Evolutionary conservation across 2,113 vertebrate species (phyloP).

Genomic region (Ahaetulla prasina): DNA sequence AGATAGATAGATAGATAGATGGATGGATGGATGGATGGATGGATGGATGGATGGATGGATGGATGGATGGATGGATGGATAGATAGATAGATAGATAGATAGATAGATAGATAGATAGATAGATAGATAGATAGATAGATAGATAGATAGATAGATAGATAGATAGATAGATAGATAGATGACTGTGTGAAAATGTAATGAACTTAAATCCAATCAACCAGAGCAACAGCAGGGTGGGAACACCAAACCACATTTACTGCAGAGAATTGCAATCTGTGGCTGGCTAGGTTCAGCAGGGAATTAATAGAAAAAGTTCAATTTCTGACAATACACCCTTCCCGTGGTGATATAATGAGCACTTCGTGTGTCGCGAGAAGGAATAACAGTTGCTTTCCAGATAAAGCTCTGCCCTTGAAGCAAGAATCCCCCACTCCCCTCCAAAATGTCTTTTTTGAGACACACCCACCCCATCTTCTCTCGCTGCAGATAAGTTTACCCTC

Average conservation of each 20-base stretch:
- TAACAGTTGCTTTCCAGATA: conserved; percentile 59
- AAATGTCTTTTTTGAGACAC: conserved; percentile 15
- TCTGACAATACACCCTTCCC: conserved; percentile 42
- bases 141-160: neutral
- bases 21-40: neutral
- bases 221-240: neutral
- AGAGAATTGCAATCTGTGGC: conserved; percentile 11
- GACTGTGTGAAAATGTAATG: neutral
- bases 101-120: neutral
- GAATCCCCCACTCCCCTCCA: conserved; percentile 21
- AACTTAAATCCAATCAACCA: neutral
- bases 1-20: no score
- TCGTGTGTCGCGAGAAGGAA: conserved; percentile 61
- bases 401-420: conserved; percentile 38
- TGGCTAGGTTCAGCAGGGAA: conserved; percentile 18
- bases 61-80: neutral
- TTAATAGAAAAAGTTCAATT: conserved; percentile 42
- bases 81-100: neutral
- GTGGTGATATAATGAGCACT: conserved; percentile 66
- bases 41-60: neutral
- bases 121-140: neutral
- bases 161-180: neutral
- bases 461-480: conserved; percentile 16
- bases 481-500: neutral
- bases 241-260: neutral